Evolutionary conservation across 2,113 vertebrate genomes (phyloP), one percentile per base, ranked within the genome.

Genomic region (Cryptomyrus ogoouensis): DNA sequence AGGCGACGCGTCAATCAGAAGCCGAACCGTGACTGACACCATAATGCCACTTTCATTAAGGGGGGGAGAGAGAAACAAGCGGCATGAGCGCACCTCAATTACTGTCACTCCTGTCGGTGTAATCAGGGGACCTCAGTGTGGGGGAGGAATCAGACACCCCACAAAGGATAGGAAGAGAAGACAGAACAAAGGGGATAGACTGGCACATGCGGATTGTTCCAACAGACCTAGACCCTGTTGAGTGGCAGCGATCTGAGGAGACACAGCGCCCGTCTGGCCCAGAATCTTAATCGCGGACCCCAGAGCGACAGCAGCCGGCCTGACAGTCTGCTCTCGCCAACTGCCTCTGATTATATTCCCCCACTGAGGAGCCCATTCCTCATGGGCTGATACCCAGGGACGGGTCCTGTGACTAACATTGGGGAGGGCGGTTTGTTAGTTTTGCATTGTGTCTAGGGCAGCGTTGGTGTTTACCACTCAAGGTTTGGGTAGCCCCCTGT

Each of bases 11-110:
- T 91, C 89, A 90, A 91, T 92, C 90, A 90, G 88, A 47, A 56
- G 12, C 0, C 8, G 52, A 44, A 49, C 49, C 49, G 56, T 91
- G 90, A 92, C 53, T 91, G 91, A 92, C 91, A 90, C 86, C 46
- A 88, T 91, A 92, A 91, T 91, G 53, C 88, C 80, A 24, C 80
- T 89, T 92, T 91, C 89, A 92, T 91, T 92, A 92, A 88, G 91
- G 88, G 88, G 39, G 12, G 12, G 56, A 47, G 39, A 77, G 90
- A 52, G 56, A 89, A 89, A 90, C 83, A 87, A 56, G 77, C 35
- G 31, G 74, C 50, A 17, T 88, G 80, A 87, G 74, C 35, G 52
- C 39, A 58, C 21, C 44, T 66, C 66, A 88, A 49, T 77, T 83
- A 89, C 47, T 47, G 88, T 62, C 66, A 66, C 74, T 70, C 24